These are phyloP conservation scores for Magallana nippona DNA, from an alignment of 2,888 invertebrate species.

Conservation along the genomic window DNA sequence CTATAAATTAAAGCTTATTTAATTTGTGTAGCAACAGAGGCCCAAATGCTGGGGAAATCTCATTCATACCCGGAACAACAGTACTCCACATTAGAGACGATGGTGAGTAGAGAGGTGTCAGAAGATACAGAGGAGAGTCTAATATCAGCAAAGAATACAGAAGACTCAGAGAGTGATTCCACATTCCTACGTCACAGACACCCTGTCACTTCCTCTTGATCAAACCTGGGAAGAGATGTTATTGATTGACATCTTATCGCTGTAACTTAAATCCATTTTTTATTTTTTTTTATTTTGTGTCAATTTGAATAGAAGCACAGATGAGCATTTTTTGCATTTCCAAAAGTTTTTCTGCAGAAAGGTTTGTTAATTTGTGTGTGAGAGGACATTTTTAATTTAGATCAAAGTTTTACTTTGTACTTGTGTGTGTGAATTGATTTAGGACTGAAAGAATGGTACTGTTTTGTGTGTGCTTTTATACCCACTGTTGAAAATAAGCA, in stretches of 20 bases:
- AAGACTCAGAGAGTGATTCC: not conserved
- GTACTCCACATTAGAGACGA: not conserved
- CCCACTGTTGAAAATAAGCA: too few relatives aligned
- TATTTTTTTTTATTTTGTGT: too few relatives aligned
- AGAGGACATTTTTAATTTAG: too few relatives aligned
- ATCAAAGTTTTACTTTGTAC: too few relatives aligned
- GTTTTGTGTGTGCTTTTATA: too few relatives aligned
- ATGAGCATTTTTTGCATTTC: too few relatives aligned
- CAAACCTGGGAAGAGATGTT: not conserved
- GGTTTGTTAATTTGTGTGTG: too few relatives aligned
- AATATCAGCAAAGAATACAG: not conserved
- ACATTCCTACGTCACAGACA: constrained; percentile 9
- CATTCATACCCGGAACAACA: not conserved
- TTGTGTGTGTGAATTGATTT: too few relatives aligned
- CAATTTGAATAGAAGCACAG: too few relatives aligned
- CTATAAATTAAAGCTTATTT: not conserved
- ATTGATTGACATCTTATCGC: not conserved
- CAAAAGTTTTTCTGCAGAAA: too few relatives aligned
- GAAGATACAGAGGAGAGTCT: constrained; percentile 17
- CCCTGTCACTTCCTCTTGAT: constrained; percentile 1
- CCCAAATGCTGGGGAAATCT: constrained; percentile 7
- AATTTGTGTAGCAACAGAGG: constrained; percentile 11
- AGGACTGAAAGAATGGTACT: too few relatives aligned
- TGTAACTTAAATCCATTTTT: not conserved
- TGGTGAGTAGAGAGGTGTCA: constrained; percentile 5